Conservation (phyloP, 2,797 vertebrate species). For the Microctenopoma steveboyesi region DNA sequence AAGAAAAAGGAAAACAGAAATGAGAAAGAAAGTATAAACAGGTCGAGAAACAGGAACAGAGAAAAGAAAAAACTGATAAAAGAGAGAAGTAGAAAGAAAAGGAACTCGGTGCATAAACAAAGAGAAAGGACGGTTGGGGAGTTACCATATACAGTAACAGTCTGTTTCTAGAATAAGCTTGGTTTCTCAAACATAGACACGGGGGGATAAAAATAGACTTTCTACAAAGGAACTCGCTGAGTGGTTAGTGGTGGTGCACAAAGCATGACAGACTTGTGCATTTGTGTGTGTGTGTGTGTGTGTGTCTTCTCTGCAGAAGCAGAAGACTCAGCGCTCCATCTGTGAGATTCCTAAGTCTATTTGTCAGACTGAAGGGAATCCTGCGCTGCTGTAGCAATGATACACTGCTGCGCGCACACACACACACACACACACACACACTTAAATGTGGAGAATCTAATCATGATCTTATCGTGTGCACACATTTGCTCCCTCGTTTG, state of each 20-base stretch:
- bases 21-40: neutral
- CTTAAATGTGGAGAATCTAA: conserved; percentile 3
- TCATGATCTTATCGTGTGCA: conserved; percentile 47
- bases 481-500: conserved; percentile 13
- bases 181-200: conserved; percentile 63
- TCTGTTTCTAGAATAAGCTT: conserved; percentile 56
- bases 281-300: conserved; percentile 11
- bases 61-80: conserved; percentile 5
- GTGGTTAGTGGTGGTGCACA: conserved; percentile 59
- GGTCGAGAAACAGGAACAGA: conserved; percentile 3
- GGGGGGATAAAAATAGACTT: conserved; percentile 64
- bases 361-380: conserved; percentile 64
- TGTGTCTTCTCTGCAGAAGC: conserved; percentile 28
- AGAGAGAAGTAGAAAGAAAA: conserved; percentile 41
- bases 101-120: conserved; percentile 49
- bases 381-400: conserved; percentile 25
- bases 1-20: neutral
- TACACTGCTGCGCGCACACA: conserved; percentile 15
- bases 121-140: conserved; percentile 36
- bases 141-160: conserved; percentile 65
- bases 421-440: conserved; percentile 10
- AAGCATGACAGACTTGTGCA: conserved; percentile 53
- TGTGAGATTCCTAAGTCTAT: conserved; percentile 39
- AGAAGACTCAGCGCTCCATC: conserved; percentile 35
- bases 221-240: conserved; percentile 57